Conservation (phyloP, 2,113 vertebrate species). For the Calyptomena viridis region DNA sequence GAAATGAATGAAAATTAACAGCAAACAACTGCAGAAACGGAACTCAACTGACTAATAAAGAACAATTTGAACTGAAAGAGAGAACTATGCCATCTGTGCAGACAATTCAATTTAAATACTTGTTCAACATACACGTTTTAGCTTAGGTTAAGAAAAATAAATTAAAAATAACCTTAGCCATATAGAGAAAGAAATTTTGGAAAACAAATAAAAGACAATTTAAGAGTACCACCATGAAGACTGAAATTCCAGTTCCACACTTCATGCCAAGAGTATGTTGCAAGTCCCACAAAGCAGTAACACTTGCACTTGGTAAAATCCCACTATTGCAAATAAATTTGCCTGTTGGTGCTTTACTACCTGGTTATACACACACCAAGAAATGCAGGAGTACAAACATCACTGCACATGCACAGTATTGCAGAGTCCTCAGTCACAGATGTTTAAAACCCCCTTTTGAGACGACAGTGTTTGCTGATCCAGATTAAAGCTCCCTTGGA, state of each 20-base stretch:
- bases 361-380: neutral
- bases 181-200: neutral
- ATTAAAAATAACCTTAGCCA: neutral
- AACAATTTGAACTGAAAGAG: neutral
- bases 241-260: neutral
- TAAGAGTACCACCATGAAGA: neutral
- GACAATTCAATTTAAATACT: neutral
- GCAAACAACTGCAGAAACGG: neutral
- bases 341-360: neutral
- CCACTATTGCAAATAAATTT: neutral
- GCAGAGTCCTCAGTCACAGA: neutral
- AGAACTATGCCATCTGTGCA: neutral
- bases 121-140: neutral
- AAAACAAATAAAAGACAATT: neutral
- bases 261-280: neutral
- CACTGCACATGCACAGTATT: rapidly evolving
- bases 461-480: neutral
- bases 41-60: neutral
- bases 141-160: neutral
- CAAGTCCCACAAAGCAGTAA: neutral
- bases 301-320: neutral
- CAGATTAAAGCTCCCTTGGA: neutral
- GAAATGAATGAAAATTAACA: neutral
- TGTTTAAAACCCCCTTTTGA: neutral
- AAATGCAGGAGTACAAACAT: neutral